Evolutionary conservation across 1,140 invertebrate species (phyloP).

Genomic region (Pseudomyrmex pallidus): DNA sequence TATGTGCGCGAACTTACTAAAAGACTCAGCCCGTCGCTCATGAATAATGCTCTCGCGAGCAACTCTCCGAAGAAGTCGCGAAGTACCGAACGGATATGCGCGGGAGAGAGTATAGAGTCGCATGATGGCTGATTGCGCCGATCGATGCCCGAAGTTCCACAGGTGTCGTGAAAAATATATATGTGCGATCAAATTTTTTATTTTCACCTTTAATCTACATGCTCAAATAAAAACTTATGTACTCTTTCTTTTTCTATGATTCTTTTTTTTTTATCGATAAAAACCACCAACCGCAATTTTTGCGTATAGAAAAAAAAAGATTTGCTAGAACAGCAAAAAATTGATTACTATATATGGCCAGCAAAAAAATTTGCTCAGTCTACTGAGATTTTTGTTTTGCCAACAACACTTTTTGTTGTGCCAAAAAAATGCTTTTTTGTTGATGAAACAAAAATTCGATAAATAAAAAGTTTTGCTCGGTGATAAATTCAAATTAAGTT

Average conservation of each 20-base stretch:
- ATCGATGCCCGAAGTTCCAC: constrained; percentile 53
- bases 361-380: too few species aligned
- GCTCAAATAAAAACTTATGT: neutral
- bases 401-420: too few species aligned
- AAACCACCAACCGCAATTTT: too few species aligned
- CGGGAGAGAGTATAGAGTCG: neutral
- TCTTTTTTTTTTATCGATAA: too few species aligned
- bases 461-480: too few species aligned
- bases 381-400: too few species aligned
- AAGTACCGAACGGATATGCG: constrained; percentile 23
- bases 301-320: neutral
- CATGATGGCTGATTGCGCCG: constrained; percentile 33
- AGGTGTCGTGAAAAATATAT: constrained; percentile 43
- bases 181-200: constrained; percentile 7
- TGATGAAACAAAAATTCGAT: too few species aligned
- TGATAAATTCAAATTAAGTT: too few species aligned
- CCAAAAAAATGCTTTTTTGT: neutral
- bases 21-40: constrained; percentile 39
- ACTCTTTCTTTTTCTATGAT: too few species aligned
- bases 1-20: constrained; percentile 36
- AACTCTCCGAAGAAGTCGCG: constrained; percentile 49
- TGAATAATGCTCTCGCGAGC: constrained; percentile 54
- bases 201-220: neutral
- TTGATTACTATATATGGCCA: too few species aligned
- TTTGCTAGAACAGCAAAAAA: too few species aligned